phyloP scores from a whole-genome alignment of 2,113 vertebrate species.

The Anoplopoma fimbria region DNA sequence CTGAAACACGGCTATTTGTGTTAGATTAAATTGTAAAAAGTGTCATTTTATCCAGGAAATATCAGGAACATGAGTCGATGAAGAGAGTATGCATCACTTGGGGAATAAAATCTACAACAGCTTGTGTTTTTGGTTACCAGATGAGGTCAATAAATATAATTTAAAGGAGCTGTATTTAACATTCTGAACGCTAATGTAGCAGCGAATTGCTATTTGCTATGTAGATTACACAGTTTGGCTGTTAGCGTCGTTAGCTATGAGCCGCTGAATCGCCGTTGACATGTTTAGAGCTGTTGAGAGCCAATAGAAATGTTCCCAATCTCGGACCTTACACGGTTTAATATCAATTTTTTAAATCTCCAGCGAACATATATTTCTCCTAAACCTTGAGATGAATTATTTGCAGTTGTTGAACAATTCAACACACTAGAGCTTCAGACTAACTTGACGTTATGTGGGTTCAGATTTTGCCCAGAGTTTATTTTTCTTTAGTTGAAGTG shows the following conservation, averaged over 20 bases:
- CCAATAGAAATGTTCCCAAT: too few relatives aligned
- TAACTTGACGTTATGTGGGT: background rate
- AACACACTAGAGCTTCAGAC: background rate
- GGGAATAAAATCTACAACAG: background rate
- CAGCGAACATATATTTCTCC: background rate
- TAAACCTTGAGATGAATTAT: background rate
- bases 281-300: too few relatives aligned
- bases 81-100: background rate
- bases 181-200: background rate
- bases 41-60: background rate
- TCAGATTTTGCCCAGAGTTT: slow-evolving; percentile 6
- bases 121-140: background rate
- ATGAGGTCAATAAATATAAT: slow-evolving; percentile 7
- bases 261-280: background rate
- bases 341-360: background rate
- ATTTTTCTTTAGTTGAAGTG: slow-evolving; percentile 23
- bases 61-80: background rate
- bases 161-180: background rate
- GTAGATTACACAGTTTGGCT: too few relatives aligned
- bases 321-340: too few relatives aligned
- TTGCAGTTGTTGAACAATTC: background rate
- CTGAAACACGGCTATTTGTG: background rate
- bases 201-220: background rate
- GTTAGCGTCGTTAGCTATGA: background rate
- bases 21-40: background rate